These are phyloP conservation scores for Aphidius ervi DNA, from an alignment of 1,140 invertebrate species.

Conservation along the genomic window DNA sequence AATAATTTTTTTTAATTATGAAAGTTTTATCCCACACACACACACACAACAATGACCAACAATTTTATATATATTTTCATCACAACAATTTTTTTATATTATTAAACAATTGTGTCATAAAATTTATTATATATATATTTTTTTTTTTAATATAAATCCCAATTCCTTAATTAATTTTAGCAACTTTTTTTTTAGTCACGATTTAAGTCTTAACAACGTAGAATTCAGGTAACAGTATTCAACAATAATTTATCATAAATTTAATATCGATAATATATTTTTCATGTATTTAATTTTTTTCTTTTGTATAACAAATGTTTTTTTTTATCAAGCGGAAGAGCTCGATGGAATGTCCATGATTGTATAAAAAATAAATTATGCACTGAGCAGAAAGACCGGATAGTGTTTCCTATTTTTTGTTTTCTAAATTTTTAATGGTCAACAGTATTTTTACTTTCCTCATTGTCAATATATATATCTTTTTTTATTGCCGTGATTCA, in stretches of 20 bases:
- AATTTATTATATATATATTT: no score
- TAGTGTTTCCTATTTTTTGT: neutral
- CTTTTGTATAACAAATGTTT: no score
- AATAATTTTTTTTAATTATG: conserved; percentile 12
- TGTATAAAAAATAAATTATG: conserved; percentile 19
- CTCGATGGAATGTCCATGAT: conserved; percentile 1
- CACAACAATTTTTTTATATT: neutral
- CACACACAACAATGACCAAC: no score
- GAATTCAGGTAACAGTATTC: conserved; percentile 8
- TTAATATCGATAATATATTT: neutral
- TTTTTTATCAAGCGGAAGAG: neutral
- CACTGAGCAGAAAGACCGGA: neutral
- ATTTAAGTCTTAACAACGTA: conserved; percentile 1
- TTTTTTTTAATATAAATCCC: no score
- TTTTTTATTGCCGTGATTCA: conserved; percentile 40
- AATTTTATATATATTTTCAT: no score
- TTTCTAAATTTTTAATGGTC: no score
- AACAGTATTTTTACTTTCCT: neutral
- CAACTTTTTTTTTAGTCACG: no score
- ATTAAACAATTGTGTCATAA: neutral
- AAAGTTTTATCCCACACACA: neutral
- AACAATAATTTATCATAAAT: neutral
- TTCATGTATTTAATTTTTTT: neutral
- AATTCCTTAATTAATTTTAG: no score
- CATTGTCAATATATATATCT: neutral